These are phyloP conservation scores for Coreius guichenoti DNA, from an alignment of 2,797 vertebrate genomes.

Conservation along the genomic window DNA sequence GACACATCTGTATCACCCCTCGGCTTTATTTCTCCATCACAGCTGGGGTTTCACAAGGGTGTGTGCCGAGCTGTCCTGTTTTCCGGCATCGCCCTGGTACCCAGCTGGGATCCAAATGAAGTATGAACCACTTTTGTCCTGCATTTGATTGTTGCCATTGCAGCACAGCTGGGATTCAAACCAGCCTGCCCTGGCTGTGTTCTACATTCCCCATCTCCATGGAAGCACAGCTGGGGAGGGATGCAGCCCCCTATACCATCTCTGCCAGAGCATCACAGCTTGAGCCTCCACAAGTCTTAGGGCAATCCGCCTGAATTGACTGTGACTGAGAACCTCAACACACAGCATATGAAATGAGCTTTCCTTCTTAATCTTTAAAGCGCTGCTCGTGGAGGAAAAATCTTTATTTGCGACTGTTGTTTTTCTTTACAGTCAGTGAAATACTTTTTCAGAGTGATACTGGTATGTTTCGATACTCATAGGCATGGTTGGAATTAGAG, in stretches of 20 bases:
- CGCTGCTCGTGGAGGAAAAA: slow-evolving; percentile 29
- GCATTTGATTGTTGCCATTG: slow-evolving; percentile 51
- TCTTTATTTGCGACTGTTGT: slow-evolving; percentile 46
- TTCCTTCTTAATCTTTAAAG: slow-evolving; percentile 59
- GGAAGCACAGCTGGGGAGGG: slow-evolving; percentile 54
- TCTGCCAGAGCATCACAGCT: slow-evolving; percentile 71
- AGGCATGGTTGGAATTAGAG: slow-evolving; percentile 44
- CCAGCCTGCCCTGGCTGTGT: slow-evolving; percentile 41
- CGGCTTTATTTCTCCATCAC: slow-evolving; percentile 40
- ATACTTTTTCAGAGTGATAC: slow-evolving; percentile 43
- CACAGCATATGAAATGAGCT: slow-evolving; percentile 54
- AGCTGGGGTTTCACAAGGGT: slow-evolving; percentile 42
- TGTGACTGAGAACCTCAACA: slow-evolving; percentile 54
- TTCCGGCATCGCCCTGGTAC: slow-evolving; percentile 41
- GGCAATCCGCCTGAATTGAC: slow-evolving; percentile 49
- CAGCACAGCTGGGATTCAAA: slow-evolving; percentile 56
- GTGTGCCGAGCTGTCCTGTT: slow-evolving; percentile 22
- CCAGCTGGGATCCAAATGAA: slow-evolving; percentile 55
- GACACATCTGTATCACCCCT: slow-evolving; percentile 38
- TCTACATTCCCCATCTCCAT: slow-evolving; percentile 57
- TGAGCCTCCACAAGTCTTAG: slow-evolving; percentile 67
- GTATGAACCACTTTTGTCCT: slow-evolving; percentile 47
- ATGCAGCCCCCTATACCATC: slow-evolving; percentile 40
- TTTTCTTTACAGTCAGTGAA: slow-evolving; percentile 30
- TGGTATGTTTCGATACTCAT: slow-evolving; percentile 46